Evolutionary conservation across 2,888 invertebrate species (phyloP), one percentile per base, ranked within the genome.

Genomic region (Mesochorus sp.): DNA sequence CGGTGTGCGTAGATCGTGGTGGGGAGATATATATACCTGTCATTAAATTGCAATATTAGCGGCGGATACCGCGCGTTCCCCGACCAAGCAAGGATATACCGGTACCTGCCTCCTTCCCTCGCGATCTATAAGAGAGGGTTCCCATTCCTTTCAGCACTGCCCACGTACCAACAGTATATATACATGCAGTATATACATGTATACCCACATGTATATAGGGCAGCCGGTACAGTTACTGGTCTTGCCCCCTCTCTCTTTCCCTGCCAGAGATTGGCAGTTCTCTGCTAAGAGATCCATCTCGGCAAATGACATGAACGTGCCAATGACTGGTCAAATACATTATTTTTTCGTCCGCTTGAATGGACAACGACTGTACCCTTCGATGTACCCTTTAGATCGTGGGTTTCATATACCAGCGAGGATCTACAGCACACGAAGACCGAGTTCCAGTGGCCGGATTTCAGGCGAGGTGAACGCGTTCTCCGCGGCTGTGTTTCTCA

Each of bases 401-500:
- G 39, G 26, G 39, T 66, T 57, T 57, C 55, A 44, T 64, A n/a
- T 66, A 59, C 39, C 42, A 28, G 10, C n/a, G 34, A 28, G 34
- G 19, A 14, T 21, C 21, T 8, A 34, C 34, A 12, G 49, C 47
- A 26, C 64, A 62, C 24, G 37, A 57, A 53, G 53, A 17, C 57
- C 59, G 68, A 68, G 80, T 76, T 79, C 73, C 76, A 76, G 77
- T 80, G 78, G 80, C 74, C 80, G 81, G 80, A 81, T 81, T 81
- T 80, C 78, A 71, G 76, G 78, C 67, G 76, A 80, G 81, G 81
- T 81, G 78, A 81, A 71, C 80, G 81, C 81, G 76, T 79, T 76
- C 78, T 61, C 76, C 61, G n/a, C n/a, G 61, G 47, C 57, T 59
- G 59, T 26, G 51, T 49, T 73, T n/a, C n/a, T n/a, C n/a, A n/a